Evolutionary conservation across 2,797 vertebrate genomes (phyloP).

Genomic region (Epinephelus awoara): DNA sequence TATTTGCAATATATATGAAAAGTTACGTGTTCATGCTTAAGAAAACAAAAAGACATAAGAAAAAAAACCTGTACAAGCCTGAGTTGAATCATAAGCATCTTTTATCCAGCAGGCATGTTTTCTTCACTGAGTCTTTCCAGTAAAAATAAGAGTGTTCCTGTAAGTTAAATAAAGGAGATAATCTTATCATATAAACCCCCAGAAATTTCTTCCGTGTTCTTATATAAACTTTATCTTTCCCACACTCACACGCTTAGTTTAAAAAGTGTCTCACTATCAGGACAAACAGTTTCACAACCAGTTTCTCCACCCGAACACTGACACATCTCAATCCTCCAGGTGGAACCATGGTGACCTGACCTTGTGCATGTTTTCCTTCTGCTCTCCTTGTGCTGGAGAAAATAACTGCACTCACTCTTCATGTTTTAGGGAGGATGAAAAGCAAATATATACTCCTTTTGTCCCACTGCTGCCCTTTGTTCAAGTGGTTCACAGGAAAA

Average conservation of each 20-base stretch:
- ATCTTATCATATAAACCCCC: conserved; percentile 5
- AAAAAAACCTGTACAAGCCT: not conserved
- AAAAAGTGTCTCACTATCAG: conserved; percentile 17
- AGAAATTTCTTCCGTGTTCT: not conserved
- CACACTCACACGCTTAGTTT: conserved; percentile 7
- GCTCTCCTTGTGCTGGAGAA: too few relatives aligned
- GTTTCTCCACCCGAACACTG: not conserved
- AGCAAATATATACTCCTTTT: not conserved
- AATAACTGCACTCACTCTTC: not conserved
- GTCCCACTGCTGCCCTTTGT: conserved; percentile 6
- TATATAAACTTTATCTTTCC: conserved; percentile 13
- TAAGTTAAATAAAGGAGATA: not conserved
- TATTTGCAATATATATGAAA: not conserved
- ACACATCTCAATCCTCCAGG: not conserved
- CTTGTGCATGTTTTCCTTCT: not conserved
- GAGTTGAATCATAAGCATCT: not conserved
- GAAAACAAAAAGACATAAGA: not conserved
- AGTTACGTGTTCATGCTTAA: not conserved
- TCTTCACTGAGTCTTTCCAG: not conserved
- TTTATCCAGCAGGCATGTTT: not conserved
- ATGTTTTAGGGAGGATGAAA: not conserved
- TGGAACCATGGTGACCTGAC: not conserved
- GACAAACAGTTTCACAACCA: conserved; percentile 42
- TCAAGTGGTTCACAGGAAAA: conserved; percentile 8
- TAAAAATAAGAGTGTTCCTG: not conserved